Percentiles rank a stretch among this genome's conserved stretches.
Conservation (phyloP, 1,140 invertebrate genomes). For the Centruroides vittatus region DNA sequence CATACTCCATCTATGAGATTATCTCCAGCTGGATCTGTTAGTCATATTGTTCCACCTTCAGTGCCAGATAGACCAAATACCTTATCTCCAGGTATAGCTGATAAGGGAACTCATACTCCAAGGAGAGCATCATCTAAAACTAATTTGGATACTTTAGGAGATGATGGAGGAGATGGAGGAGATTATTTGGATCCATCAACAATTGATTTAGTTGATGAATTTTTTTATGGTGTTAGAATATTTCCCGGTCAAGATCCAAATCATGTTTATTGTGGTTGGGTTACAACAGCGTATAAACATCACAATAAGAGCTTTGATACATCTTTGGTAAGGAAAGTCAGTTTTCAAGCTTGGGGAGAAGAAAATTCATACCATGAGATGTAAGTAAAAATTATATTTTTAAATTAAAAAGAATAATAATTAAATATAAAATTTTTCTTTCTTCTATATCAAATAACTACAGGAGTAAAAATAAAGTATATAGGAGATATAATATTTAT, state of each 20-base stretch:
- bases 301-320: slow-evolving; percentile 56
- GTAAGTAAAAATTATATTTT: slow-evolving; percentile 19
- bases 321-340: slow-evolving; percentile 65
- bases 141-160: no score
- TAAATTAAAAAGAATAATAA: no score
- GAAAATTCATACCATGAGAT: slow-evolving; percentile 30
- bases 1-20: slow-evolving; percentile 15
- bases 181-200: slow-evolving; percentile 71
- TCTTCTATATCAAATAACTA: no score
- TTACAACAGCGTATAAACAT: slow-evolving; percentile 79
- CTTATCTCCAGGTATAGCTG: slow-evolving; percentile 2
- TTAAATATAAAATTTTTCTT: no score
- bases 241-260: slow-evolving; percentile 80
- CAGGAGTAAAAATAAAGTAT: no score
- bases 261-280: slow-evolving; percentile 98
- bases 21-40: not conserved
- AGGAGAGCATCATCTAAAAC: no score
- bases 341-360: slow-evolving; percentile 45
- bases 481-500: no score
- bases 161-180: slow-evolving; percentile 34
- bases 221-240: slow-evolving; percentile 84
- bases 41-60: slow-evolving; percentile 38
- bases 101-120: not conserved
- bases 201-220: slow-evolving; percentile 89
- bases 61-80: slow-evolving; percentile 43